Evolutionary conservation across 2,113 vertebrate genomes (phyloP).

Genomic region (Triplophysa tibetana): DNA sequence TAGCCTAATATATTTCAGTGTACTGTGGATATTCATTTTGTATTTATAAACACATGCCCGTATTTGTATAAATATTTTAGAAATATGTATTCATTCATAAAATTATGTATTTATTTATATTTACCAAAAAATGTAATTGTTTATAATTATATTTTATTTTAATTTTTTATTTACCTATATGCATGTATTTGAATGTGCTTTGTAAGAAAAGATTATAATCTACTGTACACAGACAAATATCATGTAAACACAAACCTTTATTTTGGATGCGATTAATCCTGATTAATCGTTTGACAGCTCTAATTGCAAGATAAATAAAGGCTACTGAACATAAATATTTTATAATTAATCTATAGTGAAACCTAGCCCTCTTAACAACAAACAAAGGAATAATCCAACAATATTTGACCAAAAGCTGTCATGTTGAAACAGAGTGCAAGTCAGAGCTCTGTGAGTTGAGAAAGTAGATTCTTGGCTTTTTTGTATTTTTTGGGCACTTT

Average conservation of each 20-base stretch:
- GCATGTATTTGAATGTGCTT: too few species aligned
- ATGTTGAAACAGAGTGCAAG: constrained; percentile 57
- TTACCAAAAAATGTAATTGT: background rate
- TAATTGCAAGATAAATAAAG: constrained; percentile 55
- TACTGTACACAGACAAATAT: constrained; percentile 62
- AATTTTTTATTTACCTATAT: too few species aligned
- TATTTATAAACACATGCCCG: too few species aligned
- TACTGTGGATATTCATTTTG: too few species aligned
- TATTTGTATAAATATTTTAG: too few species aligned
- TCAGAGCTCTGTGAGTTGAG: constrained; percentile 44
- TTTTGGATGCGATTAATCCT: too few species aligned
- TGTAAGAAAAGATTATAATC: too few species aligned
- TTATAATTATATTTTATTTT: too few species aligned
- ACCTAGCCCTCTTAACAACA: constrained; percentile 19
- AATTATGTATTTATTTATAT: too few species aligned
- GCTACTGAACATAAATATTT: constrained; percentile 53
- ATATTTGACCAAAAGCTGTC: constrained; percentile 9
- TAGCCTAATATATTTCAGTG: too few species aligned
- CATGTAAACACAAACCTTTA: constrained; percentile 19
- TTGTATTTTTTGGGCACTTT: constrained; percentile 28
- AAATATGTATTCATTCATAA: too few species aligned
- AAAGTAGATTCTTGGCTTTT: constrained; percentile 52
- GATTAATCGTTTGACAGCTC: too few species aligned
- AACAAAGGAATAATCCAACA: constrained; percentile 16
- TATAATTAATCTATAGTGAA: constrained; percentile 38